These are phyloP conservation scores for Drosophila maculinotata DNA, from an alignment of 2,888 invertebrate genomes.

Conservation along the genomic window DNA sequence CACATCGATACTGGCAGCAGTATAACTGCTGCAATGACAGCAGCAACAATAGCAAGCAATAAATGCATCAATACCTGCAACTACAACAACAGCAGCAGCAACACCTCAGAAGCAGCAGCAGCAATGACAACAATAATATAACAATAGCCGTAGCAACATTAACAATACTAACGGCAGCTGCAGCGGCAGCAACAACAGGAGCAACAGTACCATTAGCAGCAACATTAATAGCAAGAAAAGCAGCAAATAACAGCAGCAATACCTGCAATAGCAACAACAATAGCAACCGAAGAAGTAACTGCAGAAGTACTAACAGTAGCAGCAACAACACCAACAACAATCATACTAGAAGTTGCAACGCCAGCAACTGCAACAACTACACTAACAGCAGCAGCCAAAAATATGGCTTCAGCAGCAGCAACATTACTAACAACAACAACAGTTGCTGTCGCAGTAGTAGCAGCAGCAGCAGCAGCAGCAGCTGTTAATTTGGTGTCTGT, in stretches of 20 bases:
- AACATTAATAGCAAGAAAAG: neutral
- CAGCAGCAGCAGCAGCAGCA: conserved; percentile 31
- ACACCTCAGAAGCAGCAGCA: neutral
- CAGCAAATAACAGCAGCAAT: conserved; percentile 13
- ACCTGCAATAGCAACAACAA: conserved; percentile 16
- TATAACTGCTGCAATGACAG: conserved; percentile 9
- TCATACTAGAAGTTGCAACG: neutral
- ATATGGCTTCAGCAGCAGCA: conserved; percentile 9
- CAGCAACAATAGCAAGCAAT: neutral
- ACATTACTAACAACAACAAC: conserved; percentile 16
- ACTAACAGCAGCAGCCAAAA: neutral
- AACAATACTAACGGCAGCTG: neutral
- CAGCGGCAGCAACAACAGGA: conserved; percentile 1
- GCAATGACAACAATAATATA: neutral
- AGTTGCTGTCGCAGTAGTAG: conserved; percentile 4
- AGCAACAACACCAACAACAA: conserved; percentile 8
- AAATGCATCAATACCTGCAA: neutral
- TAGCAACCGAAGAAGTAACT: neutral
- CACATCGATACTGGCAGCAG: neutral
- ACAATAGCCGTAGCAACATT: neutral
- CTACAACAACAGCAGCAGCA: neutral
- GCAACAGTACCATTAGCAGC: neutral
- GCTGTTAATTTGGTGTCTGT: conserved; percentile 73
- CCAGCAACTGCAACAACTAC: neutral
- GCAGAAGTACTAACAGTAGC: neutral